A percentile compares a stretch with the other conserved stretches of the same genome.
phyloP scores from a whole-genome alignment of 2,113 vertebrate species.

The Dipodomys spectabilis region DNA sequence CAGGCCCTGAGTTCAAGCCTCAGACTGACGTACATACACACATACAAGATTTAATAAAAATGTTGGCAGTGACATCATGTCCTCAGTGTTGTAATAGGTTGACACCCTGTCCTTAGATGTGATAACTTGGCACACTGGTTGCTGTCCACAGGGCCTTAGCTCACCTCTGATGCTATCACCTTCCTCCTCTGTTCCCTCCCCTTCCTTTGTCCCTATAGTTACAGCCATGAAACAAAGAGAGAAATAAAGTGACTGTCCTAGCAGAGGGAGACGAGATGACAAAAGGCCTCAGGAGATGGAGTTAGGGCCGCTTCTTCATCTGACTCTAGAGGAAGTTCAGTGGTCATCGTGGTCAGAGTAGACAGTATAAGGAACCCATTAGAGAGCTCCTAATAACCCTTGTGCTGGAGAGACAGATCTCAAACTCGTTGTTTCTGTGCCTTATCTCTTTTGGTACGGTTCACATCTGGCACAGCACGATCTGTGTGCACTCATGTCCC shows the following conservation, averaged over 20 bases:
- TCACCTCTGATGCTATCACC: not conserved
- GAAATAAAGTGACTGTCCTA: not conserved
- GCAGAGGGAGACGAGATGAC: not conserved
- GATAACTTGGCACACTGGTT: not conserved
- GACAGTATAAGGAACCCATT: not conserved
- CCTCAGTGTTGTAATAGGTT: not conserved
- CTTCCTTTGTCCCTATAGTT: not conserved
- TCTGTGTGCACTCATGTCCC: not conserved
- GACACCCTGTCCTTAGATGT: too few relatives aligned
- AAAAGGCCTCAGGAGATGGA: not conserved
- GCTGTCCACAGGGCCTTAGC: not conserved
- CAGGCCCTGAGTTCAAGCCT: too few relatives aligned
- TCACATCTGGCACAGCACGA: not conserved
- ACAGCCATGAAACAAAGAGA: not conserved
- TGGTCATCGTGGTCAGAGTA: not conserved
- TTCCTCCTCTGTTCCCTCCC: not conserved
- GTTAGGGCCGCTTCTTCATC: not conserved
- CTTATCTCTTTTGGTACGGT: not conserved
- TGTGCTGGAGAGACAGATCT: not conserved
- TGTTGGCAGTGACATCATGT: not conserved
- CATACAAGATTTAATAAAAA: too few relatives aligned
- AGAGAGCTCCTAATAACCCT: not conserved
- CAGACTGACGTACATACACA: too few relatives aligned
- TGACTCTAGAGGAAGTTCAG: not conserved
- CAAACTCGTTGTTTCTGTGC: conserved; percentile 34